Conservation (phyloP, 2,888 invertebrate species). For the Germaria angustata region DNA sequence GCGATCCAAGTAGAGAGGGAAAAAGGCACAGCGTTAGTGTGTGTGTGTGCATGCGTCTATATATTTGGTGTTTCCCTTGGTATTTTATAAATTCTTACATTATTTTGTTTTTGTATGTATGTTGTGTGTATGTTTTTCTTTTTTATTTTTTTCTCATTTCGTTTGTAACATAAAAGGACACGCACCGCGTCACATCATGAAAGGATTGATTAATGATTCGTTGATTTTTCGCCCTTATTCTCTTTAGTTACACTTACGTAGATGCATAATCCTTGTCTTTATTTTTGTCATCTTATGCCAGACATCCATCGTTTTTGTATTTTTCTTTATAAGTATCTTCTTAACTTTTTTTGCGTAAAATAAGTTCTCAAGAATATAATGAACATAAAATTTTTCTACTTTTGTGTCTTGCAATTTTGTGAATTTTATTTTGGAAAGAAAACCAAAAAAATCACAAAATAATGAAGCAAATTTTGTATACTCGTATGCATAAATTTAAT, state of each 20-base stretch:
- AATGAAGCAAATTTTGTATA: neutral
- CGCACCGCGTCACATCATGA: conserved; percentile 80
- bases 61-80: conserved; percentile 54
- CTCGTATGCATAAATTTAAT: neutral
- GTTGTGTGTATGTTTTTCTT: conserved; percentile 61
- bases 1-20: conserved; percentile 1
- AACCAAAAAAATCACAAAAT: neutral
- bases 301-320: conserved; percentile 52
- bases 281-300: conserved; percentile 71
- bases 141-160: conserved; percentile 62
- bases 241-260: conserved; percentile 77
- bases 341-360: conserved; percentile 68
- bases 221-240: conserved; percentile 79
- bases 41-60: neutral
- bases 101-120: conserved; percentile 48
- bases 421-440: conserved; percentile 6
- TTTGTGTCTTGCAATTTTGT: conserved; percentile 2
- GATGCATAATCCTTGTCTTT: conserved; percentile 75
- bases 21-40: neutral
- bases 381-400: conserved; percentile 35
- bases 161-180: conserved; percentile 78
- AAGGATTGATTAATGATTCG: conserved; percentile 80
- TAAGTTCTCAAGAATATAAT: conserved; percentile 71
- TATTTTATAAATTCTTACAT: conserved; percentile 58
- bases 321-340: neutral